Percentiles rank a stretch among this genome's conserved stretches.
These are phyloP conservation scores for Drosophila triauraria DNA, from an alignment of 1,140 invertebrate species.

Conservation along the genomic window DNA sequence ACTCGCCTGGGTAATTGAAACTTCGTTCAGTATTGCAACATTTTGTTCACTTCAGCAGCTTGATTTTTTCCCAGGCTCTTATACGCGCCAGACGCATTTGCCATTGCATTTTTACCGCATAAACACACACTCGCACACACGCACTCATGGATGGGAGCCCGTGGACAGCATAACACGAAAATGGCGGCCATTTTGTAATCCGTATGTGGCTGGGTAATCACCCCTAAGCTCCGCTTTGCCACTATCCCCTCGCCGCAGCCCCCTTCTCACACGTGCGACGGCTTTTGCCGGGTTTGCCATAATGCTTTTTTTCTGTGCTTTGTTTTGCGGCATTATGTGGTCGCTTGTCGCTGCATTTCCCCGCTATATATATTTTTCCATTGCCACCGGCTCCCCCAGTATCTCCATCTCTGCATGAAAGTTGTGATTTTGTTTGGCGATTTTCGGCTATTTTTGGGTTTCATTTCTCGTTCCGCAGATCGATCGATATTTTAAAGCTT, in stretches of 20 bases:
- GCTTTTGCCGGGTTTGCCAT: constrained; percentile 69
- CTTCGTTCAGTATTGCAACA: neutral
- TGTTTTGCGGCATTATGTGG: constrained; percentile 78
- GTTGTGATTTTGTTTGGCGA: constrained; percentile 70
- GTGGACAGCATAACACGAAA: constrained; percentile 58
- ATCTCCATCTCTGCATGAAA: constrained; percentile 23
- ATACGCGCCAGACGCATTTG: constrained; percentile 22
- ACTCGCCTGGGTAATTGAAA: neutral
- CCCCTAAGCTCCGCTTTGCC: constrained; percentile 58
- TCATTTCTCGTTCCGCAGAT: constrained; percentile 25
- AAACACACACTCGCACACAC: constrained; percentile 29
- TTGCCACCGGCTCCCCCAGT: constrained; percentile 5
- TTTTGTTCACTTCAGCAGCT: neutral
- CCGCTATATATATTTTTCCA: constrained; percentile 16
- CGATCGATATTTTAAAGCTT: constrained; percentile 83
- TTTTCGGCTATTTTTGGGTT: constrained; percentile 45
- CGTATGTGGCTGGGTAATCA: constrained; percentile 81
- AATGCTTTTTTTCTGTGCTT: constrained; percentile 29
- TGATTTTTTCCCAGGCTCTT: constrained; percentile 20
- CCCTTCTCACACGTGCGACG: constrained; percentile 44
- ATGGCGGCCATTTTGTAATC: constrained; percentile 82
- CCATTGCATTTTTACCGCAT: constrained; percentile 74
- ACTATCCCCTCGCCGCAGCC: constrained; percentile 24
- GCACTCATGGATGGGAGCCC: neutral
- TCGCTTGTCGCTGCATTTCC: constrained; percentile 48